Conservation (phyloP, 2,797 vertebrate species). For the Lepilemur septentrionalis region DNA sequence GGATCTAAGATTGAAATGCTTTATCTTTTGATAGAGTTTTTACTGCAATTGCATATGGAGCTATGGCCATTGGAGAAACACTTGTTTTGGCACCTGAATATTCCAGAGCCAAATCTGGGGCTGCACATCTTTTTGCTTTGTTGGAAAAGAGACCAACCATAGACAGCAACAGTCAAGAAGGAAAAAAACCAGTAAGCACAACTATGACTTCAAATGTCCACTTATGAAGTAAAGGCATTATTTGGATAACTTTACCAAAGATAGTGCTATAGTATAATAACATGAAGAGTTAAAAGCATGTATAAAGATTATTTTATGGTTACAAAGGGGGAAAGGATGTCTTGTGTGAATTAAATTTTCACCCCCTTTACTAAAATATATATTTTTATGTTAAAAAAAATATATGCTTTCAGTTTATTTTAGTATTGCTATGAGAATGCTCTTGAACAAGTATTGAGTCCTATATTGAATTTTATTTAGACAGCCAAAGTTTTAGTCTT, state of each 20-base stretch:
- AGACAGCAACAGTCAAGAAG: slow-evolving; percentile 70
- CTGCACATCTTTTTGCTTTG: slow-evolving; percentile 76
- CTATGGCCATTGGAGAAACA: slow-evolving; percentile 74
- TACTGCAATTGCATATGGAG: slow-evolving; percentile 75
- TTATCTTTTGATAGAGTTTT: slow-evolving; percentile 76
- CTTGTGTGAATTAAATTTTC: not conserved
- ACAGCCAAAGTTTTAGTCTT: slow-evolving; percentile 5
- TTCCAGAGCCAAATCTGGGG: slow-evolving; percentile 77
- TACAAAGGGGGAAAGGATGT: not conserved
- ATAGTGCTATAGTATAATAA: not conserved
- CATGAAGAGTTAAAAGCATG: not conserved
- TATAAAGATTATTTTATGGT: not conserved
- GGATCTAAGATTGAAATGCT: not conserved
- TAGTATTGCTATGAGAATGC: not conserved
- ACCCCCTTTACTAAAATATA: not conserved
- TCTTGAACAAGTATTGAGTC: not conserved
- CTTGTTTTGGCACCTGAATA: slow-evolving; percentile 78
- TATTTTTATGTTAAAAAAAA: not conserved
- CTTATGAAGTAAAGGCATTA: not conserved
- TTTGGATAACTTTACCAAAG: slow-evolving; percentile 3
- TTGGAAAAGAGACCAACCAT: slow-evolving; percentile 77
- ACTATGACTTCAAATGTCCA: not conserved
- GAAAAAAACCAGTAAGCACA: slow-evolving; percentile 73
- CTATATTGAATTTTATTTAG: slow-evolving; percentile 15
- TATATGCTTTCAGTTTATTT: not conserved